These are phyloP conservation scores for Trypoxylon attenuatum DNA, from an alignment of 2,888 invertebrate species.

Conservation along the genomic window DNA sequence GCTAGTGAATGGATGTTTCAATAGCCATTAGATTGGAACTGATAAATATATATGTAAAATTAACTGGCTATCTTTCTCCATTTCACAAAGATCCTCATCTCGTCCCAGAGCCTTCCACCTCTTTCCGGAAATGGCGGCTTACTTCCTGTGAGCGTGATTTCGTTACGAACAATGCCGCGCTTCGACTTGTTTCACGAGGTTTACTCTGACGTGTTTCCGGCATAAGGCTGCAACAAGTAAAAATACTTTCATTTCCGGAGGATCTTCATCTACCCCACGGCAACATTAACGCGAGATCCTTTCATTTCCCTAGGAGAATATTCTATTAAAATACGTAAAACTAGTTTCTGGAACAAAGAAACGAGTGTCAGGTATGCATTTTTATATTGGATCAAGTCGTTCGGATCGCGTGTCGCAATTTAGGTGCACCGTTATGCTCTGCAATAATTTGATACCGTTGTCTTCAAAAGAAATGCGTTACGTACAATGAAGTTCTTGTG, in stretches of 20 bases:
- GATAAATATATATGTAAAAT: not conserved
- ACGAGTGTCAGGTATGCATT: too few species aligned
- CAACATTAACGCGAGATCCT: conserved; percentile 34
- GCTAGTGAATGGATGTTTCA: not conserved
- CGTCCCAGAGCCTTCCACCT: conserved; percentile 31
- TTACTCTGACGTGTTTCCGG: conserved; percentile 48
- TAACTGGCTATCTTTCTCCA: conserved; percentile 20
- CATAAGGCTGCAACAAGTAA: conserved; percentile 44
- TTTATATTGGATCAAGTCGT: not conserved
- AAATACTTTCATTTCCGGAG: conserved; percentile 61
- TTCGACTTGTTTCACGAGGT: conserved; percentile 48
- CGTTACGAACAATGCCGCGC: conserved; percentile 47
- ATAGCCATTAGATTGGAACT: not conserved
- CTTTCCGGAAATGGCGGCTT: conserved; percentile 42
- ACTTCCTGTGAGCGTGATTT: conserved; percentile 50
- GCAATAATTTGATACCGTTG: conserved; percentile 34
- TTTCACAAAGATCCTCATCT: conserved; percentile 12
- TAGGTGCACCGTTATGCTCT: conserved; percentile 9
- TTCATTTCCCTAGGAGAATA: conserved; percentile 16
- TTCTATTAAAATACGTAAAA: not conserved
- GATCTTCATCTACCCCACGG: conserved; percentile 51
- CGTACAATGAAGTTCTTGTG: conserved; percentile 10
- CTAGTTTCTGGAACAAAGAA: too few species aligned
- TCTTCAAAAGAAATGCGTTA: not conserved
- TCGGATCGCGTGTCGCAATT: not conserved